Evolutionary conservation across 2,888 invertebrate genomes (phyloP), one percentile per base, ranked within the genome.

Genomic region (Blastobasis adustella): DNA sequence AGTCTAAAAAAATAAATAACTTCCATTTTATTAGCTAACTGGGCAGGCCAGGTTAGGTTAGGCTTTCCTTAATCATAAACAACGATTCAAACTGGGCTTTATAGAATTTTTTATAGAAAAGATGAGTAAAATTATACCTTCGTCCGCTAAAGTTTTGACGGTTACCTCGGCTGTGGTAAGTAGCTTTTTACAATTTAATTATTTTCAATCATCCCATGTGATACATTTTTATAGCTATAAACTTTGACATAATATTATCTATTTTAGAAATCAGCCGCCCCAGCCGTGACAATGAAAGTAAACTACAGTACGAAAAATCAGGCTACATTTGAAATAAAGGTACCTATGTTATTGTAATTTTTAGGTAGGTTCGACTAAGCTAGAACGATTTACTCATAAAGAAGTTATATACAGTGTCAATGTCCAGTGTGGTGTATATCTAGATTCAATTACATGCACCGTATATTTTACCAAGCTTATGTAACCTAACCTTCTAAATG

Each of bases 291-390:
- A n/a, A 63, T 76, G 50, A 91, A 89, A 61, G 85, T 83, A 58
- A 91, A 90, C 65, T 92, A 91, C 72, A 85, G 86, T 65, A 81
- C 84, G 59, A 90, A 90, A 57, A 90, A 90, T 6, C 92, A 92
- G 73, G 91, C 91, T 5, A 80, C 83, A 8, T 92, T 91, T 65
- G 92, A 92, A 76, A 90, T 91, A 7, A 87, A 90, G 86, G 90
- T 90, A 71, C 57, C 37, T 39, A n/a, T 4, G 0, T 42, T 37
- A 10, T 46, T 36, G 44, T 38, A 42, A 40, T 40, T 40, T 40
- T 40, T 40, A 23, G 23, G 23, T 23, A 23, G 23, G 23, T 23
- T 2, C 23, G 23, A 23, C 23, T 23, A 23, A 1, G 23, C 23
- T 23, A 23, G 23, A 23, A 23, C 1, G 23, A 23, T 1, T 23